Evolutionary conservation across 1,140 invertebrate species (phyloP), one percentile per base, ranked within the genome.

Genomic region (Nephila pilipes): DNA sequence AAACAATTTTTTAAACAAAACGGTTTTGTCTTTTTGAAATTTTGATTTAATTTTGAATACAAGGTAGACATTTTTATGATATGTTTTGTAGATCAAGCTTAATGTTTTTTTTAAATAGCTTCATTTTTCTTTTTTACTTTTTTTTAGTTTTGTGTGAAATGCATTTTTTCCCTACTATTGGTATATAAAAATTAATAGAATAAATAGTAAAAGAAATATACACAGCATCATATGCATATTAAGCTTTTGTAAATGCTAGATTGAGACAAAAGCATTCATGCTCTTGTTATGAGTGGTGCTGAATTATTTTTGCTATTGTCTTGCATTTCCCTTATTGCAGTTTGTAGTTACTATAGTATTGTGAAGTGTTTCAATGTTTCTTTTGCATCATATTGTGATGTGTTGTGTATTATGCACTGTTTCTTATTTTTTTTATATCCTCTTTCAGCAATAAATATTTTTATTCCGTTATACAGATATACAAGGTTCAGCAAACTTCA

Each of bases 241-340:
- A 83, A 85, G 91, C 91, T 93, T 93, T 83, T 93, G 90, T 91
- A 85, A 55, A 55, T 89, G 89, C 89, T 91, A 91, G 89, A 91
- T 65, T 91, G 20, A 83, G 29, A 83, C 89, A 83, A 91, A 65
- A 80, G 32, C 90, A 65, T 36, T 92, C 38, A 83, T 85, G 90
- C 69, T 93, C 83, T 85, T 55, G 22, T 38, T 69, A 69, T 92
- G 80, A 92, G 60, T 92, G 79, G 81, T 87, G 91, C 91, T 93
- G 65, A 69, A 93, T 87, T 93, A 93, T 87, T 93, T 91, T 93
- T 79, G 91, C 91, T 93, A 79, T 87, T 93, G 91, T 93, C 85
- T 79, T 93, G 91, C 91, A 85, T 87, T 60, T 93, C 91, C 91
- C 91, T 87, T 46, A 46, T 75, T 87, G 91, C 91, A 93, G 81